Evolutionary conservation across 2,888 invertebrate genomes (phyloP), one percentile per base, ranked within the genome.

Genomic region (Thecocarcelia acutangulata): DNA sequence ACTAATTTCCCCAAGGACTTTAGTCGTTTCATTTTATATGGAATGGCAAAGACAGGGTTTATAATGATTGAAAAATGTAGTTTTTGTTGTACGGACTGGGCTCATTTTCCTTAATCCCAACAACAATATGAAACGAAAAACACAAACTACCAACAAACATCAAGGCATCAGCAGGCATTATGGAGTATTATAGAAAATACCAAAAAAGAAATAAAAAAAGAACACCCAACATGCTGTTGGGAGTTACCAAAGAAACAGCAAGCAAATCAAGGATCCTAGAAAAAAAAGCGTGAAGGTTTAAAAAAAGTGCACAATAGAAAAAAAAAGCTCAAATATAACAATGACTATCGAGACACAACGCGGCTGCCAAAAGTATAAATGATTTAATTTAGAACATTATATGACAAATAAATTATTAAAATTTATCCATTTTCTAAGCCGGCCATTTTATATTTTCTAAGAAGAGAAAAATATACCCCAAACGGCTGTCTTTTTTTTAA

Each of bases 1-100:
- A 86, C 85, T 88, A 87, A 87, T 87, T 87, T 88, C 87, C 88
- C 87, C 84, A 85, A 86, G 87, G 87, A 87, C 85, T 83, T 84
- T 56, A 48, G 15, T 28, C 24, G 48, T 74, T 74, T 72, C 66
- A 66, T 73, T 61, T 74, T 46, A 61, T 74, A 64, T 64, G 61
- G 17, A 66, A 73, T 68, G 59, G 48, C 42, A 68, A 21, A 58
- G 75, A 69, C 63, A 75, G 19, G 52, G 50, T 70, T 58, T 59
- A 54, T 63, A 69, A 70, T 63, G 63, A 69, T 50, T 52, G 33
- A 28, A 58, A 37, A 61, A 11, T 21, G 44, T 44, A 15, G 44
- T 15, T 42, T 44, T 74, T 69, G 19, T 12, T 50, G 28, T 15
- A 48, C 13, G 19, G 42, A 50, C 68, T 61, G 63, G 40, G 54